Base-by-base conservation (phyloP, 2,888 invertebrate species). In the Epistrophella euchroma region DNA sequence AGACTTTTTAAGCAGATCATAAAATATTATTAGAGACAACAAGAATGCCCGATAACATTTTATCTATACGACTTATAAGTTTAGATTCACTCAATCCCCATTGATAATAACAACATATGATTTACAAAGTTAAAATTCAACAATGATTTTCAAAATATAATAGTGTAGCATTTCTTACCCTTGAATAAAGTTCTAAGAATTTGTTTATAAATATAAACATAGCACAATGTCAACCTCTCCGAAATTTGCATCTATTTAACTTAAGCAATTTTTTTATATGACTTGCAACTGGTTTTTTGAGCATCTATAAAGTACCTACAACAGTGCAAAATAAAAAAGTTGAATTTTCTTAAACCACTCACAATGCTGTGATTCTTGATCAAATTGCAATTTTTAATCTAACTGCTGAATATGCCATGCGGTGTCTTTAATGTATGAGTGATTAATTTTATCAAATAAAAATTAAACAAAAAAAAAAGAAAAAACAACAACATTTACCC, bases 361-460 rank as follows among this genome's bases (percentile, higher is more conserved):
- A 0, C 15, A 50, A 68, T 37, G 32, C 47, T 50, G 68, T 50
- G 22, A 25, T 37, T 37, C 22, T 22, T 68, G 52, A 68, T 37
- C 7, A 25, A 71, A 71, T 50, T 64, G 10, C 47, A 74, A 71
- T 70, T 83, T 78, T 83, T 62, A 50, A 78, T 62, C 78, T 68
- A 66, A 40, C 45, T 47, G 25, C 28, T 60, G 13, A 40, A 50
- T 52, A 50, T 68, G 17, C 43, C 10, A 10, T n/a, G 11, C 43
- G 35, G 19, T 45, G 58, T 25, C 40, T 72, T n/a, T 43, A 17
- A 11, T 45, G 35, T 76, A 37, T 85, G 60, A 72, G 85, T 58
- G 68, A 72, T 60, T 71, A 25, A 19, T 15, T 66, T 76, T 76
- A 70, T 73, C 75, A 85, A 80, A 73, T 25, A 75, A 71, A 55